These are phyloP conservation scores for Pseudorectes ferrugineus DNA, from an alignment of 2,113 vertebrate genomes.

Conservation along the genomic window DNA sequence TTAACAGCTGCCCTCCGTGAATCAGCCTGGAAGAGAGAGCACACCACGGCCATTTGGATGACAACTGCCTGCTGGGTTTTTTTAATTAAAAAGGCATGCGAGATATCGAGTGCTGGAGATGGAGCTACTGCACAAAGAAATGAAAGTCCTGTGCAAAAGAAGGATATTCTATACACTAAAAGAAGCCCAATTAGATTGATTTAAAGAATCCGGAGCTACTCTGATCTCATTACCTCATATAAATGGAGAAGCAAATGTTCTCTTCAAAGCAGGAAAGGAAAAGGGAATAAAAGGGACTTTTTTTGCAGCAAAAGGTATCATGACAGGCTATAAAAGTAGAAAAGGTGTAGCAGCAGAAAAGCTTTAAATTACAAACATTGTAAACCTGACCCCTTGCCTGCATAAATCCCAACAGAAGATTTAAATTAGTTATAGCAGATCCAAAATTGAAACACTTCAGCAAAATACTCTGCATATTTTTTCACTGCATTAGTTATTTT, in stretches of 20 bases:
- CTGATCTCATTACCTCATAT: background rate
- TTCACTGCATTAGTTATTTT: constrained; percentile 58
- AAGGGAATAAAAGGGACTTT: background rate
- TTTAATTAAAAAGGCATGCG: background rate
- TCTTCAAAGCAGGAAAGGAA: background rate
- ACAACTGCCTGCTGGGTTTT: background rate
- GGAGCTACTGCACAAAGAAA: background rate
- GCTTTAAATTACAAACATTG: background rate
- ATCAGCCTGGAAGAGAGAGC: constrained; percentile 79
- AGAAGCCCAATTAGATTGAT: background rate
- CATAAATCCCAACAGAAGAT: background rate
- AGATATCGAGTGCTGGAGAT: background rate
- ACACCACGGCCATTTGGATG: background rate
- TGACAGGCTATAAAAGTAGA: background rate
- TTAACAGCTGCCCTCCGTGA: constrained; percentile 90
- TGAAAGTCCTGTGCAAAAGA: background rate
- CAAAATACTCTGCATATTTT: constrained; percentile 46
- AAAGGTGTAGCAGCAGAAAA: background rate
- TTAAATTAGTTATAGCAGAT: constrained; percentile 3
- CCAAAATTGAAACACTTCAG: background rate
- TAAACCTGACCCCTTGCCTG: background rate
- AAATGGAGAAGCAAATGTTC: constrained; percentile 23
- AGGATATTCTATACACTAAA: background rate
- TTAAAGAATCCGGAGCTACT: background rate
- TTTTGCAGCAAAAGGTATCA: background rate